Percentiles rank a stretch among this genome's conserved stretches.
These are phyloP conservation scores for Aphidius ervi DNA, from an alignment of 1,140 invertebrate species.

Conservation along the genomic window DNA sequence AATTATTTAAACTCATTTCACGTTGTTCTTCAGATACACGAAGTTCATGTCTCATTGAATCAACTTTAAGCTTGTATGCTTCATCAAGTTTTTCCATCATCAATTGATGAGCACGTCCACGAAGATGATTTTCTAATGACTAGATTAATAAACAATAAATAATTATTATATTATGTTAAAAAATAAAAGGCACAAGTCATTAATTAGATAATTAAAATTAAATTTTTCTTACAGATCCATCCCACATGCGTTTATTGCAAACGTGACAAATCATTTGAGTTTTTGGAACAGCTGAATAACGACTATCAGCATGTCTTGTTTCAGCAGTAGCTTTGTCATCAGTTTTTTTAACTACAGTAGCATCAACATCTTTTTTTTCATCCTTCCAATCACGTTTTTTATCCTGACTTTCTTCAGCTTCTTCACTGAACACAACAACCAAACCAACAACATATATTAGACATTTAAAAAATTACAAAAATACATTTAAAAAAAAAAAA, in stretches of 20 bases:
- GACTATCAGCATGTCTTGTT: slow-evolving; percentile 44
- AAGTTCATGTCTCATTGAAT: slow-evolving; percentile 74
- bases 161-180: too few relatives aligned
- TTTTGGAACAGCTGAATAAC: slow-evolving; percentile 62
- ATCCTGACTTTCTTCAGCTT: slow-evolving; percentile 21
- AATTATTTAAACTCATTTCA: slow-evolving; percentile 60
- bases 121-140: slow-evolving; percentile 75
- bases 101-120: slow-evolving; percentile 61
- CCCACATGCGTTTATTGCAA: slow-evolving; percentile 79
- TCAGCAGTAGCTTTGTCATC: slow-evolving; percentile 38
- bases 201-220: too few relatives aligned
- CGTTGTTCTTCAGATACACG: slow-evolving; percentile 67
- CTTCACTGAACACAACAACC: slow-evolving; percentile 11
- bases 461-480: too few relatives aligned
- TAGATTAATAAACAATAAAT: slow-evolving; percentile 37
- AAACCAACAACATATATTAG: too few relatives aligned
- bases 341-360: slow-evolving; percentile 10
- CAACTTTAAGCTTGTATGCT: slow-evolving; percentile 74
- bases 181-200: too few relatives aligned
- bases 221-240: slow-evolving; percentile 56
- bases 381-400: slow-evolving; percentile 22
- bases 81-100: slow-evolving; percentile 79
- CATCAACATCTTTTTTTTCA: slow-evolving; percentile 27
- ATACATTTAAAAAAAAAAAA: too few relatives aligned
- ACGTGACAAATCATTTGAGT: slow-evolving; percentile 67